Base-by-base conservation (phyloP, 37 sponge, comb jelly and placozoan species). In the Halichondria panicea region DNA sequence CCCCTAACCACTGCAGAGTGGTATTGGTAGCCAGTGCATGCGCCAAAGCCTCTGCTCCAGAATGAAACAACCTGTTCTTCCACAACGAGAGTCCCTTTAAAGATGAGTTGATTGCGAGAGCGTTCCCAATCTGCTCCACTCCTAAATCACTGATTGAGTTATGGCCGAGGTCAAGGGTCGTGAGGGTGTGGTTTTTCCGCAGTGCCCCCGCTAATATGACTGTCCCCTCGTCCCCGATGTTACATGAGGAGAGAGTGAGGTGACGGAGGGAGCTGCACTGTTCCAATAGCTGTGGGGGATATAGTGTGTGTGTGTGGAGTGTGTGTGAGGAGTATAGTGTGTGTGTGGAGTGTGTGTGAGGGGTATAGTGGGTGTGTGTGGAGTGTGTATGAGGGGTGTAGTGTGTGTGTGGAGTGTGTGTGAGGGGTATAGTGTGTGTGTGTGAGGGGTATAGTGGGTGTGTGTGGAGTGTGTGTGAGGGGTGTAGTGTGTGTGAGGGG, bases 1-100 rank as follows among this genome's bases (percentile, higher is more conserved):
- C 91, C 69, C 92, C 92, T 8, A 91, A 79, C 83, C 92, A 85
- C 52, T 81, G 38, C 18, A 91, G 79, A 28, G 87, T 77, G 25
- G 65, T 40, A 58, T 91, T 91, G 15, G 44, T 40, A 19, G 48
- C 63, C 0, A 91, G 82, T 25, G 87, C 92, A 43, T 80, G 63
- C 4, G 86, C 92, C 38, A 91, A 60, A 2, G 50, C 78, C 28
- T 85, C 87, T 21, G 87, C 86, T 71, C 92, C 92, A n/a, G 64
- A 54, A 58, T 75, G 69, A 63, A 76, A 76, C 15, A 91, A 59
- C 27, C 78, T 43, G 79, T 91, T 91, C 64, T 81, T 67, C 92
- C 92, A 91, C 22, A 91, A 70, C 30, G 64, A 80, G 24, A 91
- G 55, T 6, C 92, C 92, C 63, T 37, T 52, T 36, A 91, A 70